Percentiles rank a stretch among this genome's conserved stretches.
Evolutionary conservation across 2,888 invertebrate species (phyloP).

Genomic region (Mellilla xanthometata): DNA sequence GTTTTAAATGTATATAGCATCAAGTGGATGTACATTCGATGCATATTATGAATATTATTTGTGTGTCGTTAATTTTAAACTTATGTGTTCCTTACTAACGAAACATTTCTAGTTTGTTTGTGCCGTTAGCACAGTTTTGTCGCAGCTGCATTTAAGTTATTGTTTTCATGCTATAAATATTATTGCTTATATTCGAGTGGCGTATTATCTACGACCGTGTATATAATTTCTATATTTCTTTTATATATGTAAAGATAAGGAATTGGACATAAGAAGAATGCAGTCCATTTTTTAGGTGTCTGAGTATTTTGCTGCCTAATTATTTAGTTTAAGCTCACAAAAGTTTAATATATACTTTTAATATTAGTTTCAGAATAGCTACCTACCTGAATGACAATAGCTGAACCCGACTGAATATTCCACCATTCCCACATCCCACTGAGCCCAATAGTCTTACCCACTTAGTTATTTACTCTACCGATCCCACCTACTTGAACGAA

Average conservation of each 20-base stretch:
- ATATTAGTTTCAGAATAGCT: no score
- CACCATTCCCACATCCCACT: conserved; percentile 61
- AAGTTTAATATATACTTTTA: conserved; percentile 6
- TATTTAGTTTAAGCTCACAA: no score
- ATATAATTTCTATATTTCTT: no score
- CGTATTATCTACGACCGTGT: no score
- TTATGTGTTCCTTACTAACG: conserved; percentile 32
- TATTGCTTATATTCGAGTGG: no score
- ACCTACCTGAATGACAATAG: conserved; percentile 41
- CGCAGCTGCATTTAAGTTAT: conserved; percentile 39
- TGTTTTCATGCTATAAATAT: conserved; percentile 1
- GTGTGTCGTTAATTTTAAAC: conserved; percentile 28
- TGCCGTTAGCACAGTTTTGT: conserved; percentile 23
- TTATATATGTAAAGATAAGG: no score
- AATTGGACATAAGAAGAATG: no score
- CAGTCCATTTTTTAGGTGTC: no score
- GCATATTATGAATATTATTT: conserved; percentile 20
- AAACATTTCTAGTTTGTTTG: conserved; percentile 24
- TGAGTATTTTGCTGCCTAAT: no score
- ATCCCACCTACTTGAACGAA: conserved; percentile 63
- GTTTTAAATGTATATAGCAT: conserved; percentile 34
- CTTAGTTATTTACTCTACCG: conserved; percentile 45
- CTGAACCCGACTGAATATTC: conserved; percentile 47
- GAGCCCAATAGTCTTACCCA: conserved; percentile 44
- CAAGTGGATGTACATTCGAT: conserved; percentile 21